These are phyloP conservation scores for Apoderus coryli DNA, from an alignment of 2,888 invertebrate genomes.

Conservation along the genomic window DNA sequence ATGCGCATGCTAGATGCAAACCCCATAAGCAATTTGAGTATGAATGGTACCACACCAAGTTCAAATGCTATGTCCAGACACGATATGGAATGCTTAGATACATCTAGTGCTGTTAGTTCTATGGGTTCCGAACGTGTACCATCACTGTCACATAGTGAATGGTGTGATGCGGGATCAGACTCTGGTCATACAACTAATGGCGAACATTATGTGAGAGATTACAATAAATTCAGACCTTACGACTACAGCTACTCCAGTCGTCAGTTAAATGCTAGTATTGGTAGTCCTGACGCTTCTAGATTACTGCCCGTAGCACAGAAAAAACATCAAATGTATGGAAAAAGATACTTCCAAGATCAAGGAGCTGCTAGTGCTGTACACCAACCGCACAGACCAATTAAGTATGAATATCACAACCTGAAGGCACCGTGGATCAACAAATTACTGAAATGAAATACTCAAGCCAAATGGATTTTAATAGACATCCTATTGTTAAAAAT, in stretches of 20 bases:
- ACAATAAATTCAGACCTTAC: no score
- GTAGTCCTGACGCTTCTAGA: slow-evolving; percentile 36
- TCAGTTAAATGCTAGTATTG: no score
- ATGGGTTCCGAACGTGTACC: slow-evolving; percentile 84
- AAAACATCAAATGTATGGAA: slow-evolving; percentile 87
- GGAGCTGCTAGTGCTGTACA: slow-evolving; percentile 21
- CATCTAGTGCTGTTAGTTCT: slow-evolving; percentile 80
- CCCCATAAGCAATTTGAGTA: slow-evolving; percentile 27
- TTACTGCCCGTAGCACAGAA: slow-evolving; percentile 65
- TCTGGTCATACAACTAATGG: slow-evolving; percentile 48
- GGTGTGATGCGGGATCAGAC: slow-evolving; percentile 77
- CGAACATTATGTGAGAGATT: slow-evolving; percentile 57
- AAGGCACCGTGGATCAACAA: slow-evolving; percentile 37
- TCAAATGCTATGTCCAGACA: slow-evolving; percentile 28
- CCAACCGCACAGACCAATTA: slow-evolving; percentile 33
- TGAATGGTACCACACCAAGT: slow-evolving; percentile 26
- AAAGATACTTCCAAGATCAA: slow-evolving; percentile 54
- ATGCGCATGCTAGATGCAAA: slow-evolving; percentile 64
- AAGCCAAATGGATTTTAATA: slow-evolving; percentile 50
- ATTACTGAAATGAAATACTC: slow-evolving; percentile 52
- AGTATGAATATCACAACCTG: slow-evolving; percentile 41
- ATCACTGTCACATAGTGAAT: slow-evolving; percentile 75
- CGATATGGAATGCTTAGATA: slow-evolving; percentile 57
- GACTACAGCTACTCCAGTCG: no score
- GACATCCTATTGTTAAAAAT: no score